Percentiles rank a stretch among this genome's conserved stretches.
Evolutionary conservation across 1,140 invertebrate genomes (phyloP).

Genomic region (Zaprionus taronus): DNA sequence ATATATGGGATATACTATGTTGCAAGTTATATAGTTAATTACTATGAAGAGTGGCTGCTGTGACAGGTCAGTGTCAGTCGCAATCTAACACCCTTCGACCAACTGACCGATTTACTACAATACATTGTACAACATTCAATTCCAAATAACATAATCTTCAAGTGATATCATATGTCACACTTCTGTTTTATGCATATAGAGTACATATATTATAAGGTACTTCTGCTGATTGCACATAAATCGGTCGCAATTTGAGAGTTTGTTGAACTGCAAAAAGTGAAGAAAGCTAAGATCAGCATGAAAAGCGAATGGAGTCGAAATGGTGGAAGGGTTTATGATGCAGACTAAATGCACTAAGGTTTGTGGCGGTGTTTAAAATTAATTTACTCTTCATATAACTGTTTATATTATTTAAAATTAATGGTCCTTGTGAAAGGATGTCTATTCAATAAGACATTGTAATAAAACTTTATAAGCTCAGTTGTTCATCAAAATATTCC

Average conservation of each 20-base stretch:
- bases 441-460: too few species aligned
- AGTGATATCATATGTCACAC: not conserved
- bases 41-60: not conserved
- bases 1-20: not conserved
- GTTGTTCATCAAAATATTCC: too few species aligned
- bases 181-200: not conserved
- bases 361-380: too few species aligned
- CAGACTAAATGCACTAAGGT: not conserved
- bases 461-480: too few species aligned
- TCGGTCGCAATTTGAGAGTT: conserved; percentile 64
- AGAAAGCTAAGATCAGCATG: conserved; percentile 46
- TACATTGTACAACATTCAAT: conserved; percentile 10
- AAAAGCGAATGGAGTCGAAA: conserved; percentile 18
- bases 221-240: conserved; percentile 31
- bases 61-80: conserved; percentile 50
- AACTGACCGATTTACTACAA: conserved; percentile 50
- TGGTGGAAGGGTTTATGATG: not conserved
- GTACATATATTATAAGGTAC: conserved; percentile 8
- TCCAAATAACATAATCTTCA: not conserved
- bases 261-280: conserved; percentile 66
- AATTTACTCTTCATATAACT: too few species aligned
- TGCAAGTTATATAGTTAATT: conserved; percentile 1
- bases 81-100: conserved; percentile 60
- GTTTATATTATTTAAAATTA: too few species aligned
- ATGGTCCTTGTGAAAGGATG: too few species aligned